A percentile compares a stretch with the other conserved stretches of the same genome.
phyloP scores from a whole-genome alignment of 2,888 invertebrate genomes.

The Caenorhabditis virilis region DNA sequence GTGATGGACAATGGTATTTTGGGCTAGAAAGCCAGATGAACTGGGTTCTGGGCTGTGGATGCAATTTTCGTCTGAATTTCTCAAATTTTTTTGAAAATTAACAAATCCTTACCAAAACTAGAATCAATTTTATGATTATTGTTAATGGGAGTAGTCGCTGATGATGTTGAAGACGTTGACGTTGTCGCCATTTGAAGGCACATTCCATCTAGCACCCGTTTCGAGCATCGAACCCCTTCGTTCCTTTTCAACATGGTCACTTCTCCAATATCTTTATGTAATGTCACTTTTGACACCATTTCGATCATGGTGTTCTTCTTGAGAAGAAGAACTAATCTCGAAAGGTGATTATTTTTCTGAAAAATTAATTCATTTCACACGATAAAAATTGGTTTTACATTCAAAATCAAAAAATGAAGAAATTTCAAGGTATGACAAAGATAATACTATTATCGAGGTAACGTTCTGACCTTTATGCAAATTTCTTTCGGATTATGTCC shows the following conservation, averaged over 20 bases:
- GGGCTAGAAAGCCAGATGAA: not conserved
- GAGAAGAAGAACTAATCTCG: too few relatives aligned
- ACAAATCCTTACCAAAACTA: not conserved
- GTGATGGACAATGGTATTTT: not conserved
- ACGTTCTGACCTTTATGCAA: too few relatives aligned
- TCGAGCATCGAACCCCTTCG: conserved; percentile 20
- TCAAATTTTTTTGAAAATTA: not conserved
- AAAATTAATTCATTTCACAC: too few relatives aligned
- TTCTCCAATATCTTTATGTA: conserved; percentile 1
- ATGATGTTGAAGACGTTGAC: conserved; percentile 12
- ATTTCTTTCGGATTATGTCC: too few relatives aligned
- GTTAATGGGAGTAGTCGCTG: not conserved
- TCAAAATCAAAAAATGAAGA: not conserved
- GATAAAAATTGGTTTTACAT: not conserved
- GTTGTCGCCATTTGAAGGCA: conserved; percentile 29
- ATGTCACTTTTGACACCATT: conserved; percentile 6
- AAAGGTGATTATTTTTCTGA: not conserved
- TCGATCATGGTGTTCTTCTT: conserved; percentile 9
- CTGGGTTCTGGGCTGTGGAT: not conserved
- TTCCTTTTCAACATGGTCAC: not conserved
- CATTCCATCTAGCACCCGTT: conserved; percentile 22
- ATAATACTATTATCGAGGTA: too few relatives aligned
- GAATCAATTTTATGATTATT: conserved; percentile 2
- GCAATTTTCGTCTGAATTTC: not conserved
- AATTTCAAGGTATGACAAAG: not conserved